These are phyloP conservation scores for Drosophila triauraria DNA, from an alignment of 1,140 invertebrate genomes.

Conservation along the genomic window DNA sequence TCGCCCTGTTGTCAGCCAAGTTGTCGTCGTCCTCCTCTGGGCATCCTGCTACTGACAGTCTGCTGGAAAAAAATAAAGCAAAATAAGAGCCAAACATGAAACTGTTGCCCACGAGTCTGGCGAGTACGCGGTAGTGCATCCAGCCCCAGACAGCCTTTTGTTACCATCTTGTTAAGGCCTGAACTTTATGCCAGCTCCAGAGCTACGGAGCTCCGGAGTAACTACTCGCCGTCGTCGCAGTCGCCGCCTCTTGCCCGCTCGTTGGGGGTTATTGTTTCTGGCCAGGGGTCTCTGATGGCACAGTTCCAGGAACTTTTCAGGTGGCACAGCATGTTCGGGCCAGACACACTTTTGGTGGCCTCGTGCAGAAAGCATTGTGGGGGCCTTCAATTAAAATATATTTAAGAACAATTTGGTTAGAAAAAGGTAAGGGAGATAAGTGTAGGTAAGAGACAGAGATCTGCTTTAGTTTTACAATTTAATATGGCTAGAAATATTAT, in stretches of 20 bases:
- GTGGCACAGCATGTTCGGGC: constrained; percentile 76
- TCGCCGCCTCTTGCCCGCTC: neutral
- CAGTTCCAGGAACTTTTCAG: constrained; percentile 80
- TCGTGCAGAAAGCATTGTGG: constrained; percentile 56
- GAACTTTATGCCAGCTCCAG: constrained; percentile 74
- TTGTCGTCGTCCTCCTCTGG: constrained; percentile 30
- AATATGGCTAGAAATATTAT: neutral
- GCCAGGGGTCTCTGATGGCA: constrained; percentile 34
- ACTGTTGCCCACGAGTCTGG: constrained; percentile 83
- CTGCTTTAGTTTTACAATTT: neutral
- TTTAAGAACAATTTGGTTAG: constrained; percentile 69
- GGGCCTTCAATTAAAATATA: constrained; percentile 74
- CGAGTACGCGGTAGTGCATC: constrained; percentile 60
- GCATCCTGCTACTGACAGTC: constrained; percentile 67
- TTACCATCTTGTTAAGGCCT: constrained; percentile 78
- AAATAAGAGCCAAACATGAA: constrained; percentile 64
- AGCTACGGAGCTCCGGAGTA: constrained; percentile 2
- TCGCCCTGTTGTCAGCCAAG: constrained; percentile 57
- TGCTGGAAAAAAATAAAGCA: constrained; percentile 25
- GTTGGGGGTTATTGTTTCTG: constrained; percentile 70
- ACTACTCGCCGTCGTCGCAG: constrained; percentile 6
- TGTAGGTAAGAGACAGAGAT: neutral
- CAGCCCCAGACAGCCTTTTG: constrained; percentile 66
- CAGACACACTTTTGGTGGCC: constrained; percentile 81
- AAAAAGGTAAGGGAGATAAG: neutral